Evolutionary conservation across 2,888 invertebrate genomes (phyloP).

Genomic region (Synergus umbraculus): DNA sequence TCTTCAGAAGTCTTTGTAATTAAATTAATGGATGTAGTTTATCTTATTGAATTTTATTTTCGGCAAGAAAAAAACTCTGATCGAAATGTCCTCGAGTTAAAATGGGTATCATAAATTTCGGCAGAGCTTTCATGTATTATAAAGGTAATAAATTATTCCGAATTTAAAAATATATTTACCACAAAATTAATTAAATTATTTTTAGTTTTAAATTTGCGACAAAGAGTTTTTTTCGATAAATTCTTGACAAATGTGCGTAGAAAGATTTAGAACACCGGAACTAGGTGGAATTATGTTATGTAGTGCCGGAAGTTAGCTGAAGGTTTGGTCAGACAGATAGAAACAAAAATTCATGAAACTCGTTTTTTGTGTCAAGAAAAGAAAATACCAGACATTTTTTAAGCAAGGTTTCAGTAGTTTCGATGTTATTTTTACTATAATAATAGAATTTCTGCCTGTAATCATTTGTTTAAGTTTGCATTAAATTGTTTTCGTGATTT

Average conservation of each 20-base stretch:
- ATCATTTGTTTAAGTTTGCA: neutral
- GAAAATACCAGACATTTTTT: no score
- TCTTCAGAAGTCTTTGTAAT: no score
- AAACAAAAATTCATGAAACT: neutral
- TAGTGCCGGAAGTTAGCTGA: neutral
- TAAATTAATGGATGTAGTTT: no score
- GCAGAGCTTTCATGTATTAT: neutral
- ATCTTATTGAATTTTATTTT: neutral
- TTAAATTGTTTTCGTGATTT: neutral
- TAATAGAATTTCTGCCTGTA: neutral
- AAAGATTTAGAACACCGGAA: constrained; percentile 1
- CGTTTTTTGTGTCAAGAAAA: neutral
- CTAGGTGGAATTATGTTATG: neutral
- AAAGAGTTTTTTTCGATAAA: neutral
- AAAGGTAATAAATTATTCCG: neutral
- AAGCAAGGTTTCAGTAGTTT: neutral
- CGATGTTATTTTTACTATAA: neutral
- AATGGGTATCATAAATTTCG: neutral
- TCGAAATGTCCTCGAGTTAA: neutral
- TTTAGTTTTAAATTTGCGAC: neutral
- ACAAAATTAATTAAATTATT: neutral
- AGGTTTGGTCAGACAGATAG: neutral
- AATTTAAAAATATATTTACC: neutral
- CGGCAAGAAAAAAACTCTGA: neutral
- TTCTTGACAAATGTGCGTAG: neutral